A percentile compares a stretch with the other conserved stretches of the same genome.
phyloP scores from a whole-genome alignment of 2,797 vertebrate species.

The Macropodus opercularis region DNA sequence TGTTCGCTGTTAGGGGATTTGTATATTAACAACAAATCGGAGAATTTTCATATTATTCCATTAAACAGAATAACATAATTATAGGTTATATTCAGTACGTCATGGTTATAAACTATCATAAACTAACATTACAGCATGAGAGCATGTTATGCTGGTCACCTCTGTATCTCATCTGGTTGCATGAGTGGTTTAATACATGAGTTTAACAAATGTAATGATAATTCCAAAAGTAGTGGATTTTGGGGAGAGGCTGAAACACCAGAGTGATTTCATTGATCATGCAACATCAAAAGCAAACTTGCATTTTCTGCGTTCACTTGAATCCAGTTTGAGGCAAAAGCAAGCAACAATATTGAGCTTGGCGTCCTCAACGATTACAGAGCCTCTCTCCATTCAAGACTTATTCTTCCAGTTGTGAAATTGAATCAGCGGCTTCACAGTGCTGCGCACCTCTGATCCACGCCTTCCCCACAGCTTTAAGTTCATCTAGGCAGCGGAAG shows the following conservation, averaged over 20 bases:
- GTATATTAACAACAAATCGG: neutral
- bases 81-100: too few species aligned
- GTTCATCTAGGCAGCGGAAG: constrained; percentile 8
- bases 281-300: constrained; percentile 20
- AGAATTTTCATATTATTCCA: too few species aligned
- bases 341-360: neutral
- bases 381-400: neutral
- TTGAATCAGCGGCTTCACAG: neutral
- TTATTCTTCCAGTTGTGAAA: constrained; percentile 28
- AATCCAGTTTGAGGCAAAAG: constrained; percentile 9
- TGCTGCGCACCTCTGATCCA: constrained; percentile 14
- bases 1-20: constrained; percentile 6
- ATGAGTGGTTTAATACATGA: neutral
- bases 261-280: constrained; percentile 9
- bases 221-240: neutral
- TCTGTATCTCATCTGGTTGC: neutral
- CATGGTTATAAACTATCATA: too few species aligned
- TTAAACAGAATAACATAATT: too few species aligned
- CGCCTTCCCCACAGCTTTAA: constrained; percentile 13
- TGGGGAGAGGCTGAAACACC: constrained; percentile 10
- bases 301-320: neutral
- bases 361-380: neutral
- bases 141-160: neutral
- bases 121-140: too few species aligned
- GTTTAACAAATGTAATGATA: neutral